phyloP scores from a whole-genome alignment of 2,888 invertebrate genomes.

The Salpingus planirostris region DNA sequence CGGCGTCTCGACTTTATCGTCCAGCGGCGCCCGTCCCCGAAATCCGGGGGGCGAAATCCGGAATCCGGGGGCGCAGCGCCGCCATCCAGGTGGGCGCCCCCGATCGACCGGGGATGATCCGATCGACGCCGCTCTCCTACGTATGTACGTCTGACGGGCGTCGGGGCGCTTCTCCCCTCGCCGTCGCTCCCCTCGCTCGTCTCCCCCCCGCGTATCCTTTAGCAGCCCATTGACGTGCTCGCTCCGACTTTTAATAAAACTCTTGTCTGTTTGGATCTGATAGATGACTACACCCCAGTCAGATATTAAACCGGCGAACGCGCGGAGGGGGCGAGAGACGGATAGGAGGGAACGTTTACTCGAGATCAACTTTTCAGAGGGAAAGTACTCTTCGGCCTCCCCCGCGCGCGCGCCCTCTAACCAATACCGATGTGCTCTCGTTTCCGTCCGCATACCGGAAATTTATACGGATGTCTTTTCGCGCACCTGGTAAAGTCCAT shows the following conservation, averaged over 20 bases:
- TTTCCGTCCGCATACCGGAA: conserved; percentile 20
- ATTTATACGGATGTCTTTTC: conserved; percentile 26
- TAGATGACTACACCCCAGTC: conserved; percentile 47
- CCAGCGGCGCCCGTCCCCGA: too few species aligned
- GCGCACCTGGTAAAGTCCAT: conserved; percentile 23
- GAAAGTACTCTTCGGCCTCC: conserved; percentile 29
- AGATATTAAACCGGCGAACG: conserved; percentile 43
- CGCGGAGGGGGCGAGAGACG: conserved; percentile 16
- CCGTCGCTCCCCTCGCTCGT: conserved; percentile 7
- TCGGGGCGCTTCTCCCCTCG: conserved; percentile 12
- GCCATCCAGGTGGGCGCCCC: too few species aligned
- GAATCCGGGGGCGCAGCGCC: too few species aligned
- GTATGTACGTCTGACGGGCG: conserved; percentile 23
- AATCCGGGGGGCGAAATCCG: too few species aligned
- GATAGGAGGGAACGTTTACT: conserved; percentile 25
- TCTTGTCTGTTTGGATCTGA: conserved; percentile 49
- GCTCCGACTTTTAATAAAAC: conserved; percentile 48
- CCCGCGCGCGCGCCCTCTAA: too few species aligned
- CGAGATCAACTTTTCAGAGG: conserved; percentile 32
- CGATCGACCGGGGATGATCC: too few species aligned
- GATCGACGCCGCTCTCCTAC: conserved; percentile 25
- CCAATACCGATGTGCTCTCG: conserved; percentile 16
- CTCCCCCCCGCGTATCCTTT: conserved; percentile 19
- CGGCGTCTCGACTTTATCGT: too few species aligned
- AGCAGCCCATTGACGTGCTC: conserved; percentile 40